A percentile compares a stretch with the other conserved stretches of the same genome.
Evolutionary conservation across 2,113 vertebrate genomes (phyloP).

Genomic region (Callipepla squamata): DNA sequence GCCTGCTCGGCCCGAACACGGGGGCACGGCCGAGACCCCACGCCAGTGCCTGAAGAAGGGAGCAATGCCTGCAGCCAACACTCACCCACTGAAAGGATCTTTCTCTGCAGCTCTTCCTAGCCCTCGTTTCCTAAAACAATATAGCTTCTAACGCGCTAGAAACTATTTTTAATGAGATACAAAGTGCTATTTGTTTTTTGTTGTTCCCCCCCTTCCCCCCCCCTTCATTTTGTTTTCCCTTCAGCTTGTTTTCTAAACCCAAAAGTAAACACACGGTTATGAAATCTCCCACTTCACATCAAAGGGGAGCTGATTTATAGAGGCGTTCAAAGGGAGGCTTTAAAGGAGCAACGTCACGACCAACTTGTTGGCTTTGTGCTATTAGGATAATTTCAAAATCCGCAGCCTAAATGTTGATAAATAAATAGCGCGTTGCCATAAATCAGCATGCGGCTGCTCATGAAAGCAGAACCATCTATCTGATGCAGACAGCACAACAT

Average conservation of each 20-base stretch:
- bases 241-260: slow-evolving; percentile 65
- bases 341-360: slow-evolving; percentile 60
- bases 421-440: slow-evolving; percentile 58
- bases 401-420: slow-evolving; percentile 69
- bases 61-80: not conserved
- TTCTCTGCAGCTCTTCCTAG: slow-evolving; percentile 1
- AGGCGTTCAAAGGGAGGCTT: slow-evolving; percentile 56
- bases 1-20: not conserved
- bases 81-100: slow-evolving; percentile 22
- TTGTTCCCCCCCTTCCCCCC: not conserved
- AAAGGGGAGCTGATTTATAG: slow-evolving; percentile 64
- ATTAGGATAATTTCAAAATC: slow-evolving; percentile 60
- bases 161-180: slow-evolving; percentile 68
- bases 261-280: slow-evolving; percentile 63
- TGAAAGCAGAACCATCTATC: slow-evolving; percentile 51
- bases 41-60: not conserved
- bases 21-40: not conserved
- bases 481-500: slow-evolving; percentile 62
- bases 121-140: slow-evolving; percentile 58
- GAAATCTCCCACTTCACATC: slow-evolving; percentile 71
- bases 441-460: slow-evolving; percentile 65
- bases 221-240: slow-evolving; percentile 46
- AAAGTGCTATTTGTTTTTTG: slow-evolving; percentile 54
- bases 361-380: slow-evolving; percentile 65
- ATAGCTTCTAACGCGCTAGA: slow-evolving; percentile 1